A percentile compares a stretch with the other conserved stretches of the same genome.
These are phyloP conservation scores for Garrulus glandarius DNA, from an alignment of 2,797 vertebrate genomes.

Conservation along the genomic window DNA sequence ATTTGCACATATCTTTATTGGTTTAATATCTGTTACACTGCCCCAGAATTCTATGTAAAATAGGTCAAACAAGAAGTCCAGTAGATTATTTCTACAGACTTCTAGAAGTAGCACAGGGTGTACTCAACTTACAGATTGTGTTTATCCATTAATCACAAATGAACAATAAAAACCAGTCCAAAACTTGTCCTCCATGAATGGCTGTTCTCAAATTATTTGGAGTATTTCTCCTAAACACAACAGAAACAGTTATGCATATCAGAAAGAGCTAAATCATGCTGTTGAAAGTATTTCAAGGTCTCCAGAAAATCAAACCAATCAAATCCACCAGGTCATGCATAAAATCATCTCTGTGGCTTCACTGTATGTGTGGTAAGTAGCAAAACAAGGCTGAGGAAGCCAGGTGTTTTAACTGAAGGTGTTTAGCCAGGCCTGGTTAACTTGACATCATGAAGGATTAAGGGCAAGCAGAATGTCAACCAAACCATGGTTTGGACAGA, in stretches of 20 bases:
- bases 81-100: not conserved
- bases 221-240: not conserved
- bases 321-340: not conserved
- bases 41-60: not conserved
- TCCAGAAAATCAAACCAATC: not conserved
- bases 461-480: not conserved
- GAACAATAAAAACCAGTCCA: not conserved
- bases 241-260: not conserved
- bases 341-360: not conserved
- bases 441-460: not conserved
- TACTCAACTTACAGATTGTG: not conserved
- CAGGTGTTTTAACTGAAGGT: not conserved
- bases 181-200: not conserved
- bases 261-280: not conserved
- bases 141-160: not conserved
- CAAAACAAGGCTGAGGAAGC: not conserved
- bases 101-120: not conserved
- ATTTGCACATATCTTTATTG: not conserved
- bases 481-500: not conserved
- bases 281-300: not conserved
- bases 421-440: not conserved
- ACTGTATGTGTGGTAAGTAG: not conserved
- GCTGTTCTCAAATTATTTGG: not conserved
- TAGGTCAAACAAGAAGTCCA: not conserved
- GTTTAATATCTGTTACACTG: not conserved